Evolutionary conservation across 2,797 vertebrate species (phyloP), one percentile per base, ranked within the genome.

Genomic region (Graptemys geographica): DNA sequence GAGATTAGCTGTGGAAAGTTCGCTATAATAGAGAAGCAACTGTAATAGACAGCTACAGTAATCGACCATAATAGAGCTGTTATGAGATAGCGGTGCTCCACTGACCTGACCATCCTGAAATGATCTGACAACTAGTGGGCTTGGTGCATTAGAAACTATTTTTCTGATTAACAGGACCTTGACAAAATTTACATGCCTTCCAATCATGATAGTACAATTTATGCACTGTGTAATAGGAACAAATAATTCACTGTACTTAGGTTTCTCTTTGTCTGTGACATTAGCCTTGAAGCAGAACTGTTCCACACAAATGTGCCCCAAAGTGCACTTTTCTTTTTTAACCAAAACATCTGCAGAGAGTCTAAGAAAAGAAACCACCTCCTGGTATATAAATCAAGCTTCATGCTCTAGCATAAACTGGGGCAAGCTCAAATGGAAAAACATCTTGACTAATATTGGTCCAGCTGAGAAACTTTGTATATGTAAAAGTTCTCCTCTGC

Each of bases 1-100:
- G 84, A 52, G 84, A 81, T n/a, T 5, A 52, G 27, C 41, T 91
- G 47, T 72, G 33, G 31, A 84, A 92, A 52, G 53, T 11, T 65
- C 13, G 33, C 13, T 25, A 65, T 41, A 9, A 31, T 9, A 31
- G 47, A 81, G 57, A 57, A 12, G 4, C 33, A 18, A 2, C 33
- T 65, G 33, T 16, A 78, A 90, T 1, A 12, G 74, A 81, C 23
- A n/a, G 23, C 16, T 37, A 62, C 52, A 69, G 65, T 15, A 15
- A 79, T 0, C 65, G 88, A 59, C 37, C 25, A 18, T 21, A 53
- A 15, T 31, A 37, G 28, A 41, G 79, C 79, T 41, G 33, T 9
- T 72, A 8, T 0, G 9, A 56, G 33, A n/a, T 23, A 11, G 57
- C 0, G 1, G 51, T 2, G 57, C 28, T 4, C 25, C 31, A 2